A percentile compares a stretch with the other conserved stretches of the same genome.
phyloP scores from a whole-genome alignment of 1,140 invertebrate genomes.

The Drosophila lacertosa region DNA sequence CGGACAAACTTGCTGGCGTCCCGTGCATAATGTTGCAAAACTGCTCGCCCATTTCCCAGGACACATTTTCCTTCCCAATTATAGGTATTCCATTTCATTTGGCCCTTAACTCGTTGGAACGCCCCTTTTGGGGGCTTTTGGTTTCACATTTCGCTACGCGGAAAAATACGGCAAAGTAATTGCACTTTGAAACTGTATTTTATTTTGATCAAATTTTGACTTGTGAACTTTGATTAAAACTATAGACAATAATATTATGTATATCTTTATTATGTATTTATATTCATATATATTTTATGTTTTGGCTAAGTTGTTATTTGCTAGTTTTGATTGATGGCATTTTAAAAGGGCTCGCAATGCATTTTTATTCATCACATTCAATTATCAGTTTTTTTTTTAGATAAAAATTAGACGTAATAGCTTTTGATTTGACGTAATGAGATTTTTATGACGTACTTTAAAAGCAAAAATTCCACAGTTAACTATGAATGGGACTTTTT shows the following conservation, averaged over 20 bases:
- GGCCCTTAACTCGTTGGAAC: background rate
- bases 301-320: background rate
- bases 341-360: slow-evolving; percentile 49
- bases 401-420: background rate
- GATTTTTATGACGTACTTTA: background rate
- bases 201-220: slow-evolving; percentile 9
- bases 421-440: background rate
- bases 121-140: background rate
- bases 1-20: too few relatives aligned
- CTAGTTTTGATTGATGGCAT: slow-evolving; percentile 9
- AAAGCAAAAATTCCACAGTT: too few relatives aligned
- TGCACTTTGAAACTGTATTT: slow-evolving; percentile 22
- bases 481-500: background rate
- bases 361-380: slow-evolving; percentile 58
- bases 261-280: slow-evolving; percentile 6
- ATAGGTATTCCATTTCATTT: slow-evolving; percentile 24
- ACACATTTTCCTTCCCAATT: slow-evolving; percentile 5
- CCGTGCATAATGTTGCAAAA: slow-evolving; percentile 11
- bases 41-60: slow-evolving; percentile 4
- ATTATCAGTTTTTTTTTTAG: slow-evolving; percentile 30
- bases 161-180: background rate
- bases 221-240: slow-evolving; percentile 7
- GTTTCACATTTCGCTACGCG: background rate
- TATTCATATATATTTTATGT: slow-evolving; percentile 7
- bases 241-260: slow-evolving; percentile 16